phyloP scores from a whole-genome alignment of 2,113 vertebrate genomes.

The Perognathus longimembris region DNA sequence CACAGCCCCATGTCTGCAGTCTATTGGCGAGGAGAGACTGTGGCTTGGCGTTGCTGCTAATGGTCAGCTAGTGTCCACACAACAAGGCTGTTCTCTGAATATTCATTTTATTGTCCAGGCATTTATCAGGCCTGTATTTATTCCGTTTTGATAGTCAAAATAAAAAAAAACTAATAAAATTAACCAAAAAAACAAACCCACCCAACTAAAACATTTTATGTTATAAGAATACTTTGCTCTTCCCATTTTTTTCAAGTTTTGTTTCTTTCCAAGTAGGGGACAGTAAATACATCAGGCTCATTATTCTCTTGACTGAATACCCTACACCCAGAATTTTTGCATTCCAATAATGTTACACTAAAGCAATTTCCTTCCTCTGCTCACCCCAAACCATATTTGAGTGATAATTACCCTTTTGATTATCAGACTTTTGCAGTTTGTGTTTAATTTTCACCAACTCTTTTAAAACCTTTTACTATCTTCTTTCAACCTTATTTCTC shows the following conservation, averaged over 20 bases:
- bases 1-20: not conserved
- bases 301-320: not conserved
- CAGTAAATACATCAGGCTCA: not conserved
- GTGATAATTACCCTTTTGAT: too few relatives aligned
- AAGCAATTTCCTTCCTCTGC: not conserved
- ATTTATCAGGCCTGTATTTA: not conserved
- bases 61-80: not conserved
- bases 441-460: too few relatives aligned
- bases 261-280: not conserved
- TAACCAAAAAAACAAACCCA: too few relatives aligned
- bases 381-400: too few relatives aligned
- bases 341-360: not conserved
- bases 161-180: not conserved
- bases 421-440: too few relatives aligned
- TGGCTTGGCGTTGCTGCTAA: not conserved
- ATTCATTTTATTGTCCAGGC: not conserved
- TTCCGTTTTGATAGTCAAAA: conserved; percentile 18
- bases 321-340: conserved; percentile 7
- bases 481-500: too few relatives aligned
- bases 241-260: not conserved
- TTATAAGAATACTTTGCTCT: not conserved
- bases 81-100: not conserved
- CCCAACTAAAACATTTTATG: not conserved
- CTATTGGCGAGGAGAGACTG: not conserved
- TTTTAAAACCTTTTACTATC: too few relatives aligned